phyloP scores from a whole-genome alignment of 2,113 vertebrate genomes.

The Phalacrocorax pelagicus region DNA sequence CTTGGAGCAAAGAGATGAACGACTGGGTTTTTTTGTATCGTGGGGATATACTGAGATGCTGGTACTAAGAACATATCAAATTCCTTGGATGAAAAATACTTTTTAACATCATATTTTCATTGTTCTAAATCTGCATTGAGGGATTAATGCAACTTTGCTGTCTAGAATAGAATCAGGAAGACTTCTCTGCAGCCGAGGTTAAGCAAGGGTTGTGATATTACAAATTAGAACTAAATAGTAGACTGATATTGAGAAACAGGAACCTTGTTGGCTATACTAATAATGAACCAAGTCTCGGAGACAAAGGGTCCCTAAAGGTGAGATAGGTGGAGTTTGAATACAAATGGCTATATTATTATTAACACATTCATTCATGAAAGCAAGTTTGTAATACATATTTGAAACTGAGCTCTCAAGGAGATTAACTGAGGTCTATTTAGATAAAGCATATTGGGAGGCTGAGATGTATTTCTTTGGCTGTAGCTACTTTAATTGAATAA shows the following conservation, averaged over 20 bases:
- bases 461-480: background rate
- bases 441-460: background rate
- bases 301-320: constrained; percentile 73
- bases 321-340: constrained; percentile 67
- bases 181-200: constrained; percentile 64
- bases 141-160: constrained; percentile 59
- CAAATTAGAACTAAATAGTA: constrained; percentile 73
- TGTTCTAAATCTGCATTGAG: constrained; percentile 29
- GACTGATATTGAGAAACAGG: constrained; percentile 58
- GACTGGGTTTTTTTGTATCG: background rate
- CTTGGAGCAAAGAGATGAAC: background rate
- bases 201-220: constrained; percentile 73
- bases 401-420: background rate
- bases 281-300: constrained; percentile 71
- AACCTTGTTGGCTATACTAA: constrained; percentile 69
- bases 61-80: background rate
- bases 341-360: constrained; percentile 70
- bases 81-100: constrained; percentile 1
- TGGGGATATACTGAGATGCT: background rate
- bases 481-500: background rate
- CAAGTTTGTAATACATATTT: constrained; percentile 32
- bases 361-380: constrained; percentile 62
- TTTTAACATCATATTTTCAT: constrained; percentile 35
- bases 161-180: constrained; percentile 47
- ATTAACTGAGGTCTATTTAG: background rate